These are phyloP conservation scores for Semaprochilodus insignis DNA, from an alignment of 2,797 vertebrate genomes.

Conservation along the genomic window DNA sequence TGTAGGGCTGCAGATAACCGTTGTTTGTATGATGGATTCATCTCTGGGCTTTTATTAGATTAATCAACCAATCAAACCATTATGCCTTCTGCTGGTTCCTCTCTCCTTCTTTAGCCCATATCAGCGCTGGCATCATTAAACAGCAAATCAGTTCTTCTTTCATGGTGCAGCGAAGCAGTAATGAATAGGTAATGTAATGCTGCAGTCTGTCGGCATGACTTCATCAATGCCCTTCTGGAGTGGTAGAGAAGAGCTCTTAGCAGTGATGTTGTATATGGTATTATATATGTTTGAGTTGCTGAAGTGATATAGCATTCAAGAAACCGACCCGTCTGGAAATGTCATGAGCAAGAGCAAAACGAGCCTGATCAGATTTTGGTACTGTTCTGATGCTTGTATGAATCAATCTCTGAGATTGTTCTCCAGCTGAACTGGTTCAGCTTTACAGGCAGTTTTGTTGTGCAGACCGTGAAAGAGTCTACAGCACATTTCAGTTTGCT, in stretches of 20 bases:
- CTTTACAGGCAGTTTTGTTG: background rate
- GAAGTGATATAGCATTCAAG: too few species aligned
- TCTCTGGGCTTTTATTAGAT: background rate
- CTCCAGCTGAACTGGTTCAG: background rate
- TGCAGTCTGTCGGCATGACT: background rate
- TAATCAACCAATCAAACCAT: background rate
- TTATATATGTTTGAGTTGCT: too few species aligned
- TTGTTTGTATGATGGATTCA: background rate
- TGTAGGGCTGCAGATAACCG: background rate
- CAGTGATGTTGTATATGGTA: too few species aligned
- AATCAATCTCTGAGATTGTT: background rate
- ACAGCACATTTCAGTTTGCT: background rate
- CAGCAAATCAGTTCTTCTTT: background rate
- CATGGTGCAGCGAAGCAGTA: background rate
- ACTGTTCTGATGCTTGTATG: background rate
- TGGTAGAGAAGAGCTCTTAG: too few species aligned
- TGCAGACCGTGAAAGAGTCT: background rate
- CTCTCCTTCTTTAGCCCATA: too few species aligned
- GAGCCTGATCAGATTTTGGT: background rate
- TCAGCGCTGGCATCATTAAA: background rate
- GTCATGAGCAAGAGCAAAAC: too few species aligned
- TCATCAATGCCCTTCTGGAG: too few species aligned
- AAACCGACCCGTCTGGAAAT: too few species aligned
- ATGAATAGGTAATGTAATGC: background rate
- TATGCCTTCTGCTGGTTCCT: too few species aligned